These are phyloP conservation scores for Hyppa rectilinea DNA, from an alignment of 2,888 invertebrate genomes.

Conservation along the genomic window DNA sequence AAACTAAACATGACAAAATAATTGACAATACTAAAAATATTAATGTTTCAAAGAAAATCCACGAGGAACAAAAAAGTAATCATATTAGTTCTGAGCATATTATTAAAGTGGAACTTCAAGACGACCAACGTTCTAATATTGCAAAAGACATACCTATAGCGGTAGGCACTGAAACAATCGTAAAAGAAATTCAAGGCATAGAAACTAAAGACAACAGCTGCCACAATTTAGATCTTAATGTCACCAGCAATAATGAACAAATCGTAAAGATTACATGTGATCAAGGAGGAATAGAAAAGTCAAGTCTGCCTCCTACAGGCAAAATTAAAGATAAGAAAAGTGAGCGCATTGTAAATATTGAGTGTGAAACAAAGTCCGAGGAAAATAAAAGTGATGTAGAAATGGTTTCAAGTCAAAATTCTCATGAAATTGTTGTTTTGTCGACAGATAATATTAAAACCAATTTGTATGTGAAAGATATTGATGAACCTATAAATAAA, in stretches of 20 bases:
- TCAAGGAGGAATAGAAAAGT: constrained; percentile 29
- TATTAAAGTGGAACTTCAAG: constrained; percentile 37
- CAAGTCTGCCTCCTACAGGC: neutral
- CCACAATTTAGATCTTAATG: constrained; percentile 16
- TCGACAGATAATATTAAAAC: constrained; percentile 85
- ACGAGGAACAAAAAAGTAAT: neutral
- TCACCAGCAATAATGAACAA: constrained; percentile 22
- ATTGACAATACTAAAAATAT: neutral
- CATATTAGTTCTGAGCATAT: constrained; percentile 18
- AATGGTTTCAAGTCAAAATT: constrained; percentile 40
- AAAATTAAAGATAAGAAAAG: constrained; percentile 20
- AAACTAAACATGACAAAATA: neutral
- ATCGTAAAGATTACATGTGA: constrained; percentile 38
- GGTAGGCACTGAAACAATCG: constrained; percentile 28
- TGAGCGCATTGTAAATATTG: constrained; percentile 47
- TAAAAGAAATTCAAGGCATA: constrained; percentile 34
- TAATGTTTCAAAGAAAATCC: neutral
- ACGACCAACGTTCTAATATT: neutral
- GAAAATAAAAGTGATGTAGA: constrained; percentile 26
- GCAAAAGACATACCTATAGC: neutral
- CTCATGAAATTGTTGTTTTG: constrained; percentile 83
- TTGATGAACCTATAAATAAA: constrained; percentile 63
- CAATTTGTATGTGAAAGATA: constrained; percentile 84
- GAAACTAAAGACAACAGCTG: constrained; percentile 27
- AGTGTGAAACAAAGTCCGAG: constrained; percentile 39